Conservation (phyloP, 2,797 vertebrate genomes). For the Darevskia mixta region DNA sequence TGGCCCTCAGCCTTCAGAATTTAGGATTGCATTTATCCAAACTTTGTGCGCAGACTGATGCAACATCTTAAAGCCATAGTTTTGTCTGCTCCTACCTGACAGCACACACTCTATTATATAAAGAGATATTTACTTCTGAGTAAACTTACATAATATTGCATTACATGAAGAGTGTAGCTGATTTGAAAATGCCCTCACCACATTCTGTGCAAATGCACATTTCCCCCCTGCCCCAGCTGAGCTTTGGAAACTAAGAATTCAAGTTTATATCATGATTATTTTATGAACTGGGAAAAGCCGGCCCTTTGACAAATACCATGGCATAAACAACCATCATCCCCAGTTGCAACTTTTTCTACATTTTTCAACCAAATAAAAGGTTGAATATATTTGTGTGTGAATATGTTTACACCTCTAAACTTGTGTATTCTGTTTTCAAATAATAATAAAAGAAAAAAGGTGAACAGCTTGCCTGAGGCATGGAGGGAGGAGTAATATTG, state of each 20-base stretch:
- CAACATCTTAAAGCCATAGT: background rate
- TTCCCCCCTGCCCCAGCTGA: constrained; percentile 18
- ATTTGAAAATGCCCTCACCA: background rate
- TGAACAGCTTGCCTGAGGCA: background rate
- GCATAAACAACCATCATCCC: no score
- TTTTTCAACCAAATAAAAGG: background rate
- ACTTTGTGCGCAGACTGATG: background rate
- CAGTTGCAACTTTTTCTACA: background rate
- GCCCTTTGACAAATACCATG: background rate
- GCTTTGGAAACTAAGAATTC: background rate
- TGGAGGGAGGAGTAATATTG: background rate
- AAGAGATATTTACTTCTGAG: background rate
- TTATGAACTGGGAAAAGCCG: background rate
- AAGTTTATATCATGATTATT: background rate
- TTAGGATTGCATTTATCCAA: background rate
- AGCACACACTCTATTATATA: background rate
- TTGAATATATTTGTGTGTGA: background rate
- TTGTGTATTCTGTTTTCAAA: background rate
- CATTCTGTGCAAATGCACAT: background rate
- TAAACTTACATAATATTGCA: background rate
- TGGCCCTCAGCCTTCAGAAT: constrained; percentile 23
- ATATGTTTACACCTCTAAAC: background rate
- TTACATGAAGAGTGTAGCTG: no score
- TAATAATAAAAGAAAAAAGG: background rate
- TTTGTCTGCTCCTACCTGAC: background rate